A percentile compares a stretch with the other conserved stretches of the same genome.
Evolutionary conservation across 2,113 vertebrate species (phyloP).

Genomic region (Cisticola juncidis): DNA sequence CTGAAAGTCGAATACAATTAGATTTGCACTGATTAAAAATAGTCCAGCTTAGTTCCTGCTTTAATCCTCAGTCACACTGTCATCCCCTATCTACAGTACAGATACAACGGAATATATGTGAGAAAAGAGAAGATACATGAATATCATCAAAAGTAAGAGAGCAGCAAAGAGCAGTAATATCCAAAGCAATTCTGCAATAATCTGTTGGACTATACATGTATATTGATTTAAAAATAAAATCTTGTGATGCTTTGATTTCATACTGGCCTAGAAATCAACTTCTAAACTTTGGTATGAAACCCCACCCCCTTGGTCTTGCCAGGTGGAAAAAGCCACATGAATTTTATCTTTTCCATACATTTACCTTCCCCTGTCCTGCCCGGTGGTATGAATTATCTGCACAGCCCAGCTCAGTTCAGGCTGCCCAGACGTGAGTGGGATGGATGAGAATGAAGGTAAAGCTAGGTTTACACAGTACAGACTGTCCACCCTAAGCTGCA

Average conservation of each 20-base stretch:
- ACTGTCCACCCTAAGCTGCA: background rate
- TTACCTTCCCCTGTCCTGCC: background rate
- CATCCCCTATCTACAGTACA: background rate
- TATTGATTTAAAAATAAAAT: background rate
- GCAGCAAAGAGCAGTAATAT: background rate
- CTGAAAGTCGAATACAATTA: background rate
- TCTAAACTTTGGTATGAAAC: background rate
- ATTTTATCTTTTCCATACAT: background rate
- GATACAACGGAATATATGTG: background rate
- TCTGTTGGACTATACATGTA: background rate
- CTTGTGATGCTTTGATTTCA: background rate
- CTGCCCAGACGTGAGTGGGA: background rate
- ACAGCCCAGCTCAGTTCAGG: background rate
- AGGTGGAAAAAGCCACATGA: background rate
- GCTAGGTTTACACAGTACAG: background rate
- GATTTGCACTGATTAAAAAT: background rate
- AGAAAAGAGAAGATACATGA: background rate
- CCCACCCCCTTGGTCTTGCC: background rate
- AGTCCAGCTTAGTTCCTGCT: background rate
- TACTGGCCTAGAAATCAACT: background rate
- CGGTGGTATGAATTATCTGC: background rate
- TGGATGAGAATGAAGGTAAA: background rate
- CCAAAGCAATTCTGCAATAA: background rate
- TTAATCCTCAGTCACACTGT: background rate
- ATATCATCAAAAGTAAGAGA: background rate